These are phyloP conservation scores for Elephas maximus DNA, from an alignment of 2,113 vertebrate genomes.

Conservation along the genomic window DNA sequence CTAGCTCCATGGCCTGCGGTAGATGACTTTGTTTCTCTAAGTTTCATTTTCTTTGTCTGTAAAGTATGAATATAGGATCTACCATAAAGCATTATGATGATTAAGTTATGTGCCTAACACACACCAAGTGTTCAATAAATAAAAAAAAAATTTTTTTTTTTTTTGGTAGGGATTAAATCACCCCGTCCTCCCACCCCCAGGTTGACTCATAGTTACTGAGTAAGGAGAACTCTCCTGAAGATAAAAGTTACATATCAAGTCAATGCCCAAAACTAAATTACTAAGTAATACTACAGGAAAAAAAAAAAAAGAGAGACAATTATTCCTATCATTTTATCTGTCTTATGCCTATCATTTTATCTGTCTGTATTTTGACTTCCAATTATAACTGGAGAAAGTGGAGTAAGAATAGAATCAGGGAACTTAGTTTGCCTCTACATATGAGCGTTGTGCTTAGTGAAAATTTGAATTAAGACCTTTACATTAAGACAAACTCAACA, in stretches of 20 bases:
- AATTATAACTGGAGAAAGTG: conserved; percentile 28
- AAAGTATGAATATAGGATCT: background rate
- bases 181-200: background rate
- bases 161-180: background rate
- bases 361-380: background rate
- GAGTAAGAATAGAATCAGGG: background rate
- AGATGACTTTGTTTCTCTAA: background rate
- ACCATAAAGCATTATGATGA: background rate
- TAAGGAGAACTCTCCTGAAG: background rate
- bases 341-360: background rate
- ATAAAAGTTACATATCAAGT: background rate
- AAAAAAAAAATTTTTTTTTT: too few species aligned
- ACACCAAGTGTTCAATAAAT: background rate
- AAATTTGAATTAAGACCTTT: conserved; percentile 34
- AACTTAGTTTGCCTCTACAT: background rate
- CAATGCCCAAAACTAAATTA: conserved; percentile 10
- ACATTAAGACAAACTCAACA: conserved; percentile 40
- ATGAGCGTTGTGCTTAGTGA: background rate
- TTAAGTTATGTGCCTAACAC: background rate
- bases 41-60: background rate
- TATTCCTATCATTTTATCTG: background rate
- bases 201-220: background rate
- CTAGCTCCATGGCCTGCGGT: background rate
- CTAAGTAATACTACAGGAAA: background rate
- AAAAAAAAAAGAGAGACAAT: background rate